Percentiles rank a stretch among this genome's conserved stretches.
phyloP scores from a whole-genome alignment of 2,797 vertebrate genomes.

The Neoniphon sammara region DNA sequence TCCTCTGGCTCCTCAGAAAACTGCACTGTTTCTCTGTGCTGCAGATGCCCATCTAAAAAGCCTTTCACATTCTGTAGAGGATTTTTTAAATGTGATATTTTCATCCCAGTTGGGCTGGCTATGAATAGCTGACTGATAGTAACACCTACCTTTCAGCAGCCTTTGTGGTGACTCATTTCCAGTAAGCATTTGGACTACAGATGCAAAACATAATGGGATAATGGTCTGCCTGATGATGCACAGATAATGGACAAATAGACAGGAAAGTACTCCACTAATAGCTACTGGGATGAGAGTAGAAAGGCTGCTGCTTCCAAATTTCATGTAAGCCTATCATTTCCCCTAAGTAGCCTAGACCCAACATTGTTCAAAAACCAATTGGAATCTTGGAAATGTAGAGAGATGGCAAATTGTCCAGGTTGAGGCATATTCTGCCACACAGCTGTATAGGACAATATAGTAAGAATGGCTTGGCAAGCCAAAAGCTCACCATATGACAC shows the following conservation, averaged over 20 bases:
- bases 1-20: constrained; percentile 59
- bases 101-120: constrained; percentile 70
- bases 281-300: constrained; percentile 62
- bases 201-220: constrained; percentile 82
- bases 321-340: constrained; percentile 66
- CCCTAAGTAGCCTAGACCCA: constrained; percentile 51
- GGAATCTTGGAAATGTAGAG: constrained; percentile 58
- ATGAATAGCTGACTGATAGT: constrained; percentile 80
- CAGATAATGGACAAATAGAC: constrained; percentile 82
- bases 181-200: constrained; percentile 81
- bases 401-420: constrained; percentile 53
- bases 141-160: constrained; percentile 76
- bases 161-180: constrained; percentile 79
- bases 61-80: constrained; percentile 58
- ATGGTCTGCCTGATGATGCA: constrained; percentile 80
- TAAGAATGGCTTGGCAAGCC: constrained; percentile 63
- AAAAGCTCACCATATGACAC: constrained; percentile 76
- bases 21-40: constrained; percentile 24
- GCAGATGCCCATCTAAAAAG: constrained; percentile 49
- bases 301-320: constrained; percentile 67
- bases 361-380: constrained; percentile 55
- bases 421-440: constrained; percentile 62
- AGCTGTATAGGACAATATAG: constrained; percentile 70
- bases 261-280: constrained; percentile 77
- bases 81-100: constrained; percentile 74